Evolutionary conservation across 2,797 vertebrate genomes (phyloP).

Genomic region (Enoplosus armatus): DNA sequence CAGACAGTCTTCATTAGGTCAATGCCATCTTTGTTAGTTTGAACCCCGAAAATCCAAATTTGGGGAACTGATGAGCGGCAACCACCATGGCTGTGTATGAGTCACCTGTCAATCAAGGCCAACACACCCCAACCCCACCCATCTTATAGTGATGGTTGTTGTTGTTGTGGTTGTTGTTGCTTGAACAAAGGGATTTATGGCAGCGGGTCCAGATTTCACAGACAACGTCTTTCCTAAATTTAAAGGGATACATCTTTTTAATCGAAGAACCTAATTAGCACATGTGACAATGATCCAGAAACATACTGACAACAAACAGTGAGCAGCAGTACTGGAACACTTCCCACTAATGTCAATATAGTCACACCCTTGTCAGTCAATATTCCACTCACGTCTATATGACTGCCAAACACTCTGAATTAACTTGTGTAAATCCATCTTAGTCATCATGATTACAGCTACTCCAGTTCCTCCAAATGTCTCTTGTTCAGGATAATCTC

Average conservation of each 20-base stretch:
- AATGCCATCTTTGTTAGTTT: neutral
- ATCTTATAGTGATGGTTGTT: neutral
- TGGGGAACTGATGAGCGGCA: neutral
- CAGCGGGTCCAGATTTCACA: neutral
- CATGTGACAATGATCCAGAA: neutral
- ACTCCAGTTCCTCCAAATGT: neutral
- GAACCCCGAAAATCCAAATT: neutral
- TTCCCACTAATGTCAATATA: neutral
- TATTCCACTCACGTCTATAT: neutral
- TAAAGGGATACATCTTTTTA: neutral
- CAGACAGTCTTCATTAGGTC: no score
- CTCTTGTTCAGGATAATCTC: neutral
- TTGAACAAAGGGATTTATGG: neutral
- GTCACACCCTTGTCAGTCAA: neutral
- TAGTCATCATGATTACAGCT: neutral
- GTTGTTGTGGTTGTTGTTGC: neutral
- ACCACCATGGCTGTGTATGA: neutral
- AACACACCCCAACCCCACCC: neutral
- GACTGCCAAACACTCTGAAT: neutral
- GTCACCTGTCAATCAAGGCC: neutral
- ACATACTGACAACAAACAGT: neutral
- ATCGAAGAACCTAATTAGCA: neutral
- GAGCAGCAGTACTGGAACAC: neutral
- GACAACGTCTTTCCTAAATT: neutral
- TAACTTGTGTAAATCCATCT: neutral